Base-by-base conservation (phyloP, 2,113 vertebrate genomes). In the Corydoras sp. region DNA sequence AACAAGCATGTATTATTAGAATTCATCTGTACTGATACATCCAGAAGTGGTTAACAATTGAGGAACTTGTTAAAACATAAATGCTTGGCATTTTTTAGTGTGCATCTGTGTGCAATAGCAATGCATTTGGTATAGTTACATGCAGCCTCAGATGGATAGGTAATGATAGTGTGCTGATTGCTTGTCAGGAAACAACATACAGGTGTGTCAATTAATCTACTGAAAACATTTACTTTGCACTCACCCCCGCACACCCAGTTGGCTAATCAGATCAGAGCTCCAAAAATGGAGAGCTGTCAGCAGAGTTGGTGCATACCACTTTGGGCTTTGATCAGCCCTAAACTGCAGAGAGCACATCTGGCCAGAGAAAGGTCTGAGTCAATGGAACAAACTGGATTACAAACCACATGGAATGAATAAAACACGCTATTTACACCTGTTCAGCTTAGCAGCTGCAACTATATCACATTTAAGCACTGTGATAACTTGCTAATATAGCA, bases 131-230 rank as follows among this genome's bases (percentile, higher is more conserved):
- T 63, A 77, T 85, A 88, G 85, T 81, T 84, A 85, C 67, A 73
- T 80, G 50, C 71, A 60, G 61, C 78, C 53, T 83, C 53, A 87
- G 89, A 90, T 14, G 72, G 87, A 87, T 82, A 77, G 66, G 73
- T 74, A 82, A 84, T 84, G 84, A 85, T 77, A 77, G 63, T 74
- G 68, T 77, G 72, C 59, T 74, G 80, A 74, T 75, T 77, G 35
- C 74, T 43, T 68, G 79, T 75, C 80, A 56, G 75, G 73, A 87
- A 87, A 85, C 85, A 81, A 87, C 87, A 82, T 84, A 79, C 88
- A 89, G 86, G 86, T 90, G 88, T 79, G 84, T 81, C 82, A 83
- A 89, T 90, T 88, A 90, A 89, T 87, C 83, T 74, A 61, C 58
- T 68, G 71, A 76, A 74, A 75, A 75, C 65, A 81, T 85, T 56